A percentile compares a stretch with the other conserved stretches of the same genome.
Evolutionary conservation across 2,888 invertebrate genomes (phyloP).

Genomic region (Meta bourneti): DNA sequence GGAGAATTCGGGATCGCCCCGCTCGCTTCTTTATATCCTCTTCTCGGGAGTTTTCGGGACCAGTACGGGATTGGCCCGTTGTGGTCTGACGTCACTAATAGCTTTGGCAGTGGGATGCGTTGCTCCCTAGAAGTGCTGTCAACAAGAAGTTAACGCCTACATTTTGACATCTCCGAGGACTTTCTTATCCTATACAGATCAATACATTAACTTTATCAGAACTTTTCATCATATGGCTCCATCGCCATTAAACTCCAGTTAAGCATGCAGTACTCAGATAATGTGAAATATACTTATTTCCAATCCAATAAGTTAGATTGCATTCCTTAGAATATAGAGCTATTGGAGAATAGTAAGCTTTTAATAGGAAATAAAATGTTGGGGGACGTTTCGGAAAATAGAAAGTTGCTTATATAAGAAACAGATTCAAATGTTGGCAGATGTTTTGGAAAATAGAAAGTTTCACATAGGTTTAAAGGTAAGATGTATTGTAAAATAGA

Average conservation of each 20-base stretch:
- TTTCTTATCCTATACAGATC: constrained; percentile 27
- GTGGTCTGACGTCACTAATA: constrained; percentile 48
- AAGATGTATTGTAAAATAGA: too few relatives aligned
- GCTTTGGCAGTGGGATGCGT: constrained; percentile 22
- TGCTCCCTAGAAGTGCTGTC: constrained; percentile 16
- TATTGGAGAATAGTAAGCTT: too few relatives aligned
- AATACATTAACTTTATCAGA: constrained; percentile 48
- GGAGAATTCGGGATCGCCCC: constrained; percentile 30
- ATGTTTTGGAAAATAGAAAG: too few relatives aligned
- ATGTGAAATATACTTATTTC: constrained; percentile 25
- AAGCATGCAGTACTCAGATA: constrained; percentile 1
- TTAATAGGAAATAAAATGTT: too few relatives aligned
- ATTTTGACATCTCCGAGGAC: constrained; percentile 23
- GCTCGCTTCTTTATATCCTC: constrained; percentile 57
- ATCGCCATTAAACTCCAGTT: neutral
- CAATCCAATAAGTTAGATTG: neutral
- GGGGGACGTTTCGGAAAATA: too few relatives aligned
- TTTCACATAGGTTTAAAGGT: too few relatives aligned
- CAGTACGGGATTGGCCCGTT: constrained; percentile 40
- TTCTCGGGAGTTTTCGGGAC: constrained; percentile 56
- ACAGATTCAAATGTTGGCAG: too few relatives aligned
- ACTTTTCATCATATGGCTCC: constrained; percentile 18
- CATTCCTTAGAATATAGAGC: too few relatives aligned
- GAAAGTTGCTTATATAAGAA: too few relatives aligned
- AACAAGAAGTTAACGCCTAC: constrained; percentile 47